Conservation (phyloP, 2,888 invertebrate genomes). For the Blastobasis adustella region DNA sequence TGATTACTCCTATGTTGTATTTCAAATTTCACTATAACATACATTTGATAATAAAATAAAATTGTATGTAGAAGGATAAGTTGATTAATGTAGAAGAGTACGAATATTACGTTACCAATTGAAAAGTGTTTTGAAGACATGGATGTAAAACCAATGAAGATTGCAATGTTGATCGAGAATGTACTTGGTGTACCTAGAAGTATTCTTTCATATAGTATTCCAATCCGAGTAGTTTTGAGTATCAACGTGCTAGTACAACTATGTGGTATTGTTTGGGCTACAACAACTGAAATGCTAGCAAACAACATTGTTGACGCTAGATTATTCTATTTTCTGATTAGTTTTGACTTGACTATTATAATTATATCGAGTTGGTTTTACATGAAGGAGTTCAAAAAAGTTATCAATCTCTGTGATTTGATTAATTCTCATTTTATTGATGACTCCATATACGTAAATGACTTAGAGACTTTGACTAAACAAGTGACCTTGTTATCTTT, state of each 20-base stretch:
- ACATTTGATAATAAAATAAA: background rate
- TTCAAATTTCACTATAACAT: background rate
- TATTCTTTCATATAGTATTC: conserved; percentile 12
- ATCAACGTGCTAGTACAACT: conserved; percentile 1
- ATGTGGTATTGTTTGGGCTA: background rate
- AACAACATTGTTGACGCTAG: too few species aligned
- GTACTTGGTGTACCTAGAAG: background rate
- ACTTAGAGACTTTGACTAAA: background rate
- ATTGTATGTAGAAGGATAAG: background rate
- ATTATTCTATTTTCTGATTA: too few species aligned
- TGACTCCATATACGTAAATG: background rate
- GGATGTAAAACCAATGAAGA: background rate
- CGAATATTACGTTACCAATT: background rate
- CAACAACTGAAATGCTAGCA: too few species aligned
- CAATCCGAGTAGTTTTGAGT: conserved; percentile 13
- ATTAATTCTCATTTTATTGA: too few species aligned
- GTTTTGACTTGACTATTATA: background rate
- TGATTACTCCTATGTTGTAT: background rate
- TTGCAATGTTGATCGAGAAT: background rate
- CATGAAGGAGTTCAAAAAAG: background rate
- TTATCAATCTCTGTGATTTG: too few species aligned
- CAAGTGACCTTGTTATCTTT: background rate
- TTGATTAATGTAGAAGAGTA: background rate
- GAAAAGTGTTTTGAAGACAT: background rate
- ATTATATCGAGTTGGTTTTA: background rate